Conservation (phyloP, 2,113 vertebrate species). For the Neolamprologus toae region DNA sequence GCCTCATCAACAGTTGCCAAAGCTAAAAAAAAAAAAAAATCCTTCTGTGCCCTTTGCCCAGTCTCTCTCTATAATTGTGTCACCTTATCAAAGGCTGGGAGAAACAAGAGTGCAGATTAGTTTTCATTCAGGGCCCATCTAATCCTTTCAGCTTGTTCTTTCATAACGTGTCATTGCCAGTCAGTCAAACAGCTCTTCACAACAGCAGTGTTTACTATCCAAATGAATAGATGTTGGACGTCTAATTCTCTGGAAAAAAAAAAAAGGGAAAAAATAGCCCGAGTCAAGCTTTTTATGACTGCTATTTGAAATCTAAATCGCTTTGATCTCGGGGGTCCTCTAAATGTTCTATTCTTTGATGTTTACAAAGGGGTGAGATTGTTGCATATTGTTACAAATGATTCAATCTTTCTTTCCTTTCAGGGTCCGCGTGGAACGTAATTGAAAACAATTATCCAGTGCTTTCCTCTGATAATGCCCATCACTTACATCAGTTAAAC, state of each 20-base stretch:
- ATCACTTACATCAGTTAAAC: not conserved
- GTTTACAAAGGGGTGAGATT: constrained; percentile 26
- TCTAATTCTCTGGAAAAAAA: not conserved
- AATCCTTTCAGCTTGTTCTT: constrained; percentile 50
- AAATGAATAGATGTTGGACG: constrained; percentile 37
- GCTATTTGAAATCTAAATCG: constrained; percentile 23
- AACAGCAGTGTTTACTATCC: constrained; percentile 34
- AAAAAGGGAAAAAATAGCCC: not conserved
- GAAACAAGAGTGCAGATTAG: constrained; percentile 59
- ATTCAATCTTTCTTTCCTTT: constrained; percentile 10
- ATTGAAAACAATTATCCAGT: constrained; percentile 45
- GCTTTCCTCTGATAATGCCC: constrained; percentile 16
- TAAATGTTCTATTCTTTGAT: constrained; percentile 20
- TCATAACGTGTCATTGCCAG: constrained; percentile 29
- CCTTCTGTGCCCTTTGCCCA: not conserved
- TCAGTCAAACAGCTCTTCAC: constrained; percentile 23
- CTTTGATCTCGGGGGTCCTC: constrained; percentile 1
- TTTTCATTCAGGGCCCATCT: constrained; percentile 54
- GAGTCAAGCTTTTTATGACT: not conserved
- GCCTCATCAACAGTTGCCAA: constrained; percentile 1
- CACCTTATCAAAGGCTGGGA: constrained; percentile 48
- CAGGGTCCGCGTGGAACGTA: constrained; percentile 11
- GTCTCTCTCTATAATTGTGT: constrained; percentile 29
- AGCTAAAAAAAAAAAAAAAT: not conserved
- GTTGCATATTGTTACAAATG: constrained; percentile 19